Base-by-base conservation (phyloP, 2,797 vertebrate genomes). In the Neostethus bicornis region DNA sequence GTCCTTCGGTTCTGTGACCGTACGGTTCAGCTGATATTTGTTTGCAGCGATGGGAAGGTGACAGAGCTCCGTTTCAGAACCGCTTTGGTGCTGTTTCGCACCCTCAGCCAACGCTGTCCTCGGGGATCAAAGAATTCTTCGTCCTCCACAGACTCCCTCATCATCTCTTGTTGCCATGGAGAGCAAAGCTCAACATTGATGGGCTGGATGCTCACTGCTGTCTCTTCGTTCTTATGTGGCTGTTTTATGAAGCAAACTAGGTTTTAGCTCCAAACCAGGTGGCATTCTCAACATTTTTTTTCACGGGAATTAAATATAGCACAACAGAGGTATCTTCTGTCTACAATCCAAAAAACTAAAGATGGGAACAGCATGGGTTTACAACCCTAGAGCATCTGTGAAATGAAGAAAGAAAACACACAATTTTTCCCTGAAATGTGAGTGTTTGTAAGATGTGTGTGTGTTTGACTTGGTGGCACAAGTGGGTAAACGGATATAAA, bases 121-220 rank as follows among this genome's bases (percentile, higher is more conserved):
- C 52, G 13, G 71, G 66, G 69, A 75, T 46, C 42, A 9, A 51
- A 42, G 46, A 57, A 71, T 38, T 55, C 34, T 49, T 65, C 52
- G 19, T 68, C 68, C 51, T 48, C 55, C 59, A 53, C 43, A 3
- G 12, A 63, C 62, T 78, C 59, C 42, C 51, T 54, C 8, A 17
- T 56, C 42, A 10, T 51, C 65, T 75, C 58, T 47, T 19, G 78
- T 86, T 81, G 72, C 81, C 19, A 75, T 80, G 83, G 80, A 68
- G 70, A 82, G 49, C 16, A 47, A 80, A 73, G 79, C 66, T 66
- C 46, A 42, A 42, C 64, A 63, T 38, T 5, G 26, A 59, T 47
- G 26, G 20, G 23, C 16, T 44, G 57, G 61, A 65, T 48, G 11
- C 28, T 2, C 29, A 65, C 56, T 42, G 56, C 32, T 55, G 31